These are phyloP conservation scores for Orcinus orca DNA, from an alignment of 2,113 vertebrate species.

Conservation along the genomic window DNA sequence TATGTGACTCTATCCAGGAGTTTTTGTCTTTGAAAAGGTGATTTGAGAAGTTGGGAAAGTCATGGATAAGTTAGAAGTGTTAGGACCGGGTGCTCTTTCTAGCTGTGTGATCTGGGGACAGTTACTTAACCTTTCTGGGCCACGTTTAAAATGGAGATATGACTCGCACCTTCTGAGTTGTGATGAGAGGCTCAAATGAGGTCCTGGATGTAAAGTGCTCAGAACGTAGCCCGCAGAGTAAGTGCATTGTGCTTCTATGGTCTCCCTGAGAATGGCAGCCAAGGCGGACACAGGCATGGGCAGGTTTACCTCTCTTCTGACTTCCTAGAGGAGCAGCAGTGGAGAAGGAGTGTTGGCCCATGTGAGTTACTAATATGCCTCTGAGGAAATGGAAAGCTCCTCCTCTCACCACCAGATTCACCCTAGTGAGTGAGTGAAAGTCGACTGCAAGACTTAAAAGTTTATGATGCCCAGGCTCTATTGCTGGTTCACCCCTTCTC, in stretches of 20 bases:
- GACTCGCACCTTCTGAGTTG: neutral
- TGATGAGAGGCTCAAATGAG: neutral
- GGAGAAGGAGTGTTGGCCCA: neutral
- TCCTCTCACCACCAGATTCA: neutral
- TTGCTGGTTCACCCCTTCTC: neutral
- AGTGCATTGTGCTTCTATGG: neutral
- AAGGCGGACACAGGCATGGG: rapidly evolving
- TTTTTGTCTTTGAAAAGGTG: neutral
- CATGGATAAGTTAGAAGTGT: neutral
- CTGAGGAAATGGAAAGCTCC: neutral
- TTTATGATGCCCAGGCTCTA: neutral
- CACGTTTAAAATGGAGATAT: neutral
- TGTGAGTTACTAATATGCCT: neutral
- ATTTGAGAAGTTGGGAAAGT: neutral
- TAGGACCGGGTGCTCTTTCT: neutral
- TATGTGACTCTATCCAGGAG: neutral
- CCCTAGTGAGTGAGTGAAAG: neutral
- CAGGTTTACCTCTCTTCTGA: neutral
- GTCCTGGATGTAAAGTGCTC: neutral
- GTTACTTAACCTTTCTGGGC: neutral
- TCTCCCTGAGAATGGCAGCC: neutral
- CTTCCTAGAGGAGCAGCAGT: neutral
- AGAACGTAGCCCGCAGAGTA: neutral
- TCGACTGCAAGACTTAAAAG: neutral
- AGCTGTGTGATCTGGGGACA: neutral